Evolutionary conservation across 2,113 vertebrate genomes (phyloP).

Genomic region (Hippocampus zosterae): DNA sequence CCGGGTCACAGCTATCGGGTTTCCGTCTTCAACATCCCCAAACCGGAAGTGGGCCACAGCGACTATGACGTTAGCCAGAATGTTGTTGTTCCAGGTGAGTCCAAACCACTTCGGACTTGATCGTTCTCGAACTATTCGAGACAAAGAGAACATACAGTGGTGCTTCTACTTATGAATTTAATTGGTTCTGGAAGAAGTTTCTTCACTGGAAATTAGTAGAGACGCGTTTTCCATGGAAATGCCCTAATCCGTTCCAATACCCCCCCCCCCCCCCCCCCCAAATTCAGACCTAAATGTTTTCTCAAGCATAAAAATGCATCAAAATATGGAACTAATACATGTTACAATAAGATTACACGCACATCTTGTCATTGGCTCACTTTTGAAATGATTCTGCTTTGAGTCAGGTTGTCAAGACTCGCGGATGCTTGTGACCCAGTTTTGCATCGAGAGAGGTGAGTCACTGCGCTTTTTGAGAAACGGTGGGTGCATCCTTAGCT

Average conservation of each 20-base stretch:
- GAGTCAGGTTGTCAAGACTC: constrained; percentile 52
- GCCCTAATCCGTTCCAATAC: no score
- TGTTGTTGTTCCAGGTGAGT: constrained; percentile 53
- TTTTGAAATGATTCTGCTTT: constrained; percentile 6
- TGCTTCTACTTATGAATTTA: no score
- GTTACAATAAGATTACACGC: no score
- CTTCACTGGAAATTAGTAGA: no score
- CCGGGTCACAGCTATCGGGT: constrained; percentile 59
- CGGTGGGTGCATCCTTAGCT: background rate
- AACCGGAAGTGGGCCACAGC: constrained; percentile 54
- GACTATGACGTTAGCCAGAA: constrained; percentile 30
- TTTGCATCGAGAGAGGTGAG: constrained; percentile 65
- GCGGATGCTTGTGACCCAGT: constrained; percentile 43
- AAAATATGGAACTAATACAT: no score
- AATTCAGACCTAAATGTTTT: no score
- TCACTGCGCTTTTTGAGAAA: background rate
- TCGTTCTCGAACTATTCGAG: no score
- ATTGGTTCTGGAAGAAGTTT: no score
- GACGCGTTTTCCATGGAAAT: no score
- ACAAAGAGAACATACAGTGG: no score
- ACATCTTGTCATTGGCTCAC: background rate
- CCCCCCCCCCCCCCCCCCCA: no score
- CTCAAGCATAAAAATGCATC: no score
- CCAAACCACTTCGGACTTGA: background rate
- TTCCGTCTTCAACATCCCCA: constrained; percentile 69